phyloP scores from a whole-genome alignment of 2,113 vertebrate species.

The Cheirogaleus medius region DNA sequence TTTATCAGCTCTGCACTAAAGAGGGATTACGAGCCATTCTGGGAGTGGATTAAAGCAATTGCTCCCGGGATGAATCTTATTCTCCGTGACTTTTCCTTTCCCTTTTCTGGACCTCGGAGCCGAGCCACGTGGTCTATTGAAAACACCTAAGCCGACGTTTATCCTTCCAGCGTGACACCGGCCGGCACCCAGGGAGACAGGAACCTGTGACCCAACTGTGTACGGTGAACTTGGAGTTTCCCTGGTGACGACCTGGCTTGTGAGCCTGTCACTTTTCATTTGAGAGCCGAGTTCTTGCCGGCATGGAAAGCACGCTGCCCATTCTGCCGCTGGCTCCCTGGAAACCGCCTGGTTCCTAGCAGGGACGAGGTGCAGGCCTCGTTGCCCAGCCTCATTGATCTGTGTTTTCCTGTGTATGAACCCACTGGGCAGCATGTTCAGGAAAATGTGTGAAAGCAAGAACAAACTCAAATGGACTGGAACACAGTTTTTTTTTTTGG shows the following conservation, averaged over 20 bases:
- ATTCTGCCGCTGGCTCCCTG: background rate
- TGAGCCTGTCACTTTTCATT: background rate
- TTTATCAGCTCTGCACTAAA: conserved; percentile 20
- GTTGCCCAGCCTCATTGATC: fast-evolving
- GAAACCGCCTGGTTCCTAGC: fast-evolving
- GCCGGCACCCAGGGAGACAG: fast-evolving
- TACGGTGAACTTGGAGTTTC: fast-evolving
- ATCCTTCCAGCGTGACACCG: background rate
- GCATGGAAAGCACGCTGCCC: fast-evolving
- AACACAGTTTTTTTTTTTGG: background rate
- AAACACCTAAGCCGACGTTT: fast-evolving
- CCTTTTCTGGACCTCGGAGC: conserved; percentile 15
- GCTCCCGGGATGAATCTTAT: conserved; percentile 21
- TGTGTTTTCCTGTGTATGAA: fast-evolving
- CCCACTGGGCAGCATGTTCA: fast-evolving
- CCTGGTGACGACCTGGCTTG: fast-evolving
- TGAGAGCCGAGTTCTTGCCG: background rate
- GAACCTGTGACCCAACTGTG: background rate
- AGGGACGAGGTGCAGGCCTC: fast-evolving
- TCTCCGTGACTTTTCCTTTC: background rate
- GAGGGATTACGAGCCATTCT: conserved; percentile 66
- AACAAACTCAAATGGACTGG: background rate
- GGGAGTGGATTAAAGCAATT: conserved; percentile 62
- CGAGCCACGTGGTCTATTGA: background rate
- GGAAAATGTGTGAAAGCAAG: background rate